Base-by-base conservation (phyloP, 2,888 invertebrate genomes). In the Trichopria drosophilae region DNA sequence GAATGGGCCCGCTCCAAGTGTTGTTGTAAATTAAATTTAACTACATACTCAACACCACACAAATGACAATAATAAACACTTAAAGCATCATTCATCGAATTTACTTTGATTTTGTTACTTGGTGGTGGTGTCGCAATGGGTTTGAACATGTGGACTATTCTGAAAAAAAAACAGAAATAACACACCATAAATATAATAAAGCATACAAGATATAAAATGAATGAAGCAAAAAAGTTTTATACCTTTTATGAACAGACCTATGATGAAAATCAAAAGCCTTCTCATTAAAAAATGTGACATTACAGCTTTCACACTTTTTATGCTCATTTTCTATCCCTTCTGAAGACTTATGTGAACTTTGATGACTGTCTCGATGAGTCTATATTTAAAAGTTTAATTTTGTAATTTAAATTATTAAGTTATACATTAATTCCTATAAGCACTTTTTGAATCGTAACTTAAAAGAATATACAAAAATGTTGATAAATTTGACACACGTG, bases 1-100 rank as follows among this genome's bases (percentile, higher is more conserved):
- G 67, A 65, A 37, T 72, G 72, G 41, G 66, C 62, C 22, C 65
- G 63, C 48, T 75, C 75, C 42, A 77, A 59, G 58, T 77, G 77
- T 44, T 73, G 75, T 71, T 82, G 81, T 58, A 85, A 73, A 73
- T 85, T 85, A 46, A 83, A 82, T 72, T 85, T 85, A 50, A 84
- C 80, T 36, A 83, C 79, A 70, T 84, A 84, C 66, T 85, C 85
- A 49, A 81, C 82, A 12, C 85, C 85, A 72, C 85, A 86, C 59
- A 85, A 66, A 59, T 80, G 79, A 51, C 81, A 81, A 59, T 80
- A 81, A 59, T 79, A 80, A 23, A 79, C 79, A 24, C 78, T 78
- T 35, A 78, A 71, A 1, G 78, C 76, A 61, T 83, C 80, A 12
- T 78, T 77, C 56, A 78, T 77, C 37, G 79, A 79, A 60, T 79